Base-by-base conservation (phyloP, 2,888 invertebrate species). In the Heliconius charithonia region DNA sequence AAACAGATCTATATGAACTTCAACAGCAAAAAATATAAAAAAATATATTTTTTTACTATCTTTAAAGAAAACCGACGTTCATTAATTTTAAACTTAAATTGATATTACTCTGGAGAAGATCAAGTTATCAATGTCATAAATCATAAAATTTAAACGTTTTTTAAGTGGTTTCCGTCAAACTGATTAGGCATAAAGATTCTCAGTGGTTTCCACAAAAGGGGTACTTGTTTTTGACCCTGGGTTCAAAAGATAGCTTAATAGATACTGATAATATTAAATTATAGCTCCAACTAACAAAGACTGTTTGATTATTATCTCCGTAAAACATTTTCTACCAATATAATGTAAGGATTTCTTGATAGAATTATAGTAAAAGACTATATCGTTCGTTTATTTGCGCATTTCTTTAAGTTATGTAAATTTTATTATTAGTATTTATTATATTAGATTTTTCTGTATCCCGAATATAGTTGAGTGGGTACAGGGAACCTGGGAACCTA, bases 101-200 rank as follows among this genome's bases (percentile, higher is more conserved):
- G 79, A 77, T 82, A 79, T 82, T n/a, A 41, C 51, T 27, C 45
- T 76, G 29, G 62, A 27, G 62, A 59, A 67, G 84, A 83, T 83
- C 82, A 83, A 83, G 82, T 89, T 92, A 92, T 92, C 92, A 83
- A 51, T 66, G 75, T 79, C 86, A 91, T 94, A 94, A 94, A 94
- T 94, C 93, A 93, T 91, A 88, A 85, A 88, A 85, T 85, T 93
- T 90, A 93, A 87, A 87, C 87, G 87, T 87, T 87, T 92, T 67
- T 91, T 92, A 93, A 94, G 92, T 90, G 89, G 88, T 82, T 85
- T 88, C 88, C 92, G 93, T 93, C 93, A 88, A 81, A 86, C 88
- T 89, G 92, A 92, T 92, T 91, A 90, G 83, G 79, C 70, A 92
- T 89, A 91, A 91, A 85, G 91, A 90, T 87, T 89, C 89, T 84